phyloP scores from a whole-genome alignment of 2,888 invertebrate species.

The Drosophila prostipennis region DNA sequence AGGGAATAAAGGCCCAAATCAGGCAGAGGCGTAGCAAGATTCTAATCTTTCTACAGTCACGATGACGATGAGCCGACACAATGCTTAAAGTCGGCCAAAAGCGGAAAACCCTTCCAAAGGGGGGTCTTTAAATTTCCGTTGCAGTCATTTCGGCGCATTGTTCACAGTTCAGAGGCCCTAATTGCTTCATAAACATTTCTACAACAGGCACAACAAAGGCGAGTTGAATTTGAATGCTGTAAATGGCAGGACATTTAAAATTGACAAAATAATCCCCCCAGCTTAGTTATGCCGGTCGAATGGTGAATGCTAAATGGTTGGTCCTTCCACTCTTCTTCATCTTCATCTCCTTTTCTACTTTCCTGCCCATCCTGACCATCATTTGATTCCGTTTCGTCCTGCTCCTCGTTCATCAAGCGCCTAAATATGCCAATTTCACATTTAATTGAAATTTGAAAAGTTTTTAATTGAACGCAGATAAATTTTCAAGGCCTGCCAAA shows the following conservation, averaged over 20 bases:
- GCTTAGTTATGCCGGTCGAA: constrained; percentile 72
- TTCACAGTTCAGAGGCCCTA: constrained; percentile 75
- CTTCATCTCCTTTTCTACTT: constrained; percentile 9
- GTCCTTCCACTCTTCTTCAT: constrained; percentile 24
- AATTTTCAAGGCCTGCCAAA: constrained; percentile 55
- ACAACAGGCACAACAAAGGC: constrained; percentile 65
- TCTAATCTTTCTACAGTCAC: constrained; percentile 69
- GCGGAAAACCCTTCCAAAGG: constrained; percentile 48
- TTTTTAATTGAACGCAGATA: constrained; percentile 79
- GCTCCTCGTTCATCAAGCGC: constrained; percentile 62
- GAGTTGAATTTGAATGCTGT: constrained; percentile 72
- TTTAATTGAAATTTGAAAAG: constrained; percentile 82
- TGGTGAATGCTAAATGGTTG: constrained; percentile 37
- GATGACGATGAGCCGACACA: constrained; percentile 71
- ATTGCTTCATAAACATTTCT: constrained; percentile 82
- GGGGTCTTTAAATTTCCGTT: constrained; percentile 68
- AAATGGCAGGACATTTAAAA: constrained; percentile 80
- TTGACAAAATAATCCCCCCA: constrained; percentile 78
- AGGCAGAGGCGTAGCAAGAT: constrained; percentile 72
- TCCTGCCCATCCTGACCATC: constrained; percentile 4
- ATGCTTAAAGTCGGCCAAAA: constrained; percentile 62
- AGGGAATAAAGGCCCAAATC: constrained; percentile 61
- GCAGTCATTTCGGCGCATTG: constrained; percentile 74
- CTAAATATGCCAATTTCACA: constrained; percentile 79
- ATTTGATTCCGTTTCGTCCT: constrained; percentile 36